Evolutionary conservation across 2,113 vertebrate species (phyloP).

Genomic region (Ailuropoda melanoleuca): DNA sequence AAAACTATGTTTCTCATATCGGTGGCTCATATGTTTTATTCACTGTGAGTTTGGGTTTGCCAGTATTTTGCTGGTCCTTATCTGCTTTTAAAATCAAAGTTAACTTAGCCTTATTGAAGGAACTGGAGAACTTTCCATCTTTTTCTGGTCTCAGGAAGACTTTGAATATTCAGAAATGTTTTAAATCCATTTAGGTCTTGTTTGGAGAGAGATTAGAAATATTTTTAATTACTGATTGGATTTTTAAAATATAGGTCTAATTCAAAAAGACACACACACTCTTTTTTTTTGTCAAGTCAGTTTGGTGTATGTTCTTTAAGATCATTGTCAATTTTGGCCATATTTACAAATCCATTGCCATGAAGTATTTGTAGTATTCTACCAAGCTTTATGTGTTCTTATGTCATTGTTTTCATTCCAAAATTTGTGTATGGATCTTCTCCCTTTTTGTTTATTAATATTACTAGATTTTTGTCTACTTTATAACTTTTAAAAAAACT

Average conservation of each 20-base stretch:
- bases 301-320: background rate
- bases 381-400: background rate
- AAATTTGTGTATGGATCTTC: background rate
- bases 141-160: background rate
- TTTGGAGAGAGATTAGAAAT: background rate
- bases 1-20: background rate
- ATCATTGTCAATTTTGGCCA: background rate
- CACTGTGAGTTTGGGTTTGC: background rate
- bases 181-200: background rate
- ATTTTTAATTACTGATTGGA: constrained; percentile 11
- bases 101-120: background rate
- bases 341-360: background rate
- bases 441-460: background rate
- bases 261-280: background rate
- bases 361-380: background rate
- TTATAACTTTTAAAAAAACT: background rate
- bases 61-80: background rate
- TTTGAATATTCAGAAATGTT: constrained; percentile 42
- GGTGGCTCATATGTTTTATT: background rate
- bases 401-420: background rate
- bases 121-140: background rate
- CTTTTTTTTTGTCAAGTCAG: background rate
- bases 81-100: constrained; percentile 25
- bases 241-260: background rate
- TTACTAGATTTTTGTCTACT: background rate